These are phyloP conservation scores for Psittacula cyanocephala DNA, from an alignment of 2,113 vertebrate species.

Conservation along the genomic window DNA sequence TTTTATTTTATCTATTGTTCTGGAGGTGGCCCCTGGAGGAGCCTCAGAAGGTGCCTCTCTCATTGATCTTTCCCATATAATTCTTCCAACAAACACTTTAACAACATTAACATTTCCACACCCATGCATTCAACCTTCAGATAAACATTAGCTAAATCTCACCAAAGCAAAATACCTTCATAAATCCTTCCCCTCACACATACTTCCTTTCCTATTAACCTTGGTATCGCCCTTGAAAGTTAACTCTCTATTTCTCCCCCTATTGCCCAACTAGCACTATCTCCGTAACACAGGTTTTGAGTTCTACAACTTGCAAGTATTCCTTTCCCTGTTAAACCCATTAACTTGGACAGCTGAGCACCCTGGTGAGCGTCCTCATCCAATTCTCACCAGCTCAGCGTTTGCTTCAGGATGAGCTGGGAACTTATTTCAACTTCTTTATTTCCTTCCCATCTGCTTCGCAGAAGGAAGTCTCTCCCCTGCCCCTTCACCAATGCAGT, in stretches of 20 bases:
- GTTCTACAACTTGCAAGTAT: neutral
- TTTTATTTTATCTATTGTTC: neutral
- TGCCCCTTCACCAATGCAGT: neutral
- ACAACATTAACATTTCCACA: constrained; percentile 13
- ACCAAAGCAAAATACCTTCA: neutral
- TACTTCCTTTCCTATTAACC: neutral
- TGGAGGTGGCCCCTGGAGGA: neutral
- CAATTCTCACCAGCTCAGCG: neutral
- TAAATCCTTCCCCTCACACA: neutral
- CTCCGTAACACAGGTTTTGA: neutral
- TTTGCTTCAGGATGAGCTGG: neutral
- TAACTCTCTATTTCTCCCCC: neutral
- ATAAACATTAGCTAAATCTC: neutral
- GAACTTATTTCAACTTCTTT: neutral
- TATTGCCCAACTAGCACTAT: neutral
- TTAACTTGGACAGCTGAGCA: neutral
- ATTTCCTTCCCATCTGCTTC: neutral
- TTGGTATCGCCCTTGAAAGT: neutral
- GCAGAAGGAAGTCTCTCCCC: neutral
- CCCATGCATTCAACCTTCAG: neutral
- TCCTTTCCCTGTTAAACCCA: neutral
- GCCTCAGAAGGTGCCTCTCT: neutral
- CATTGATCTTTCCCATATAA: neutral
- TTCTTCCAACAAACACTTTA: neutral
- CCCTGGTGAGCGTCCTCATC: neutral